Base-by-base conservation (phyloP, 2,113 vertebrate genomes). In the Malurus alboscapulatus region DNA sequence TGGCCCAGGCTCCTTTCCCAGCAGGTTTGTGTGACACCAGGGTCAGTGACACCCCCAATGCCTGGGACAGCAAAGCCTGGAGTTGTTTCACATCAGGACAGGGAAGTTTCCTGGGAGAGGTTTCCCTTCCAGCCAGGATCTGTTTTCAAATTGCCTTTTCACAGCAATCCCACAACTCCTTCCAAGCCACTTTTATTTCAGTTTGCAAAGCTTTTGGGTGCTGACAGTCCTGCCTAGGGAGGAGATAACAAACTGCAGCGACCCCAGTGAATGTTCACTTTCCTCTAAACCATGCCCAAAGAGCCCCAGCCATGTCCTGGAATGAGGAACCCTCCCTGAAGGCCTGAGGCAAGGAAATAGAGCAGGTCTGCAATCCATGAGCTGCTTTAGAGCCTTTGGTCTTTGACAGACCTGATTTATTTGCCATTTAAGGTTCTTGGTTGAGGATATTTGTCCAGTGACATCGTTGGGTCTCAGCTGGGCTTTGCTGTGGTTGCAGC, bases 111-210 rank as follows among this genome's bases (percentile, higher is more conserved):
- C 81, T 50, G 29, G 66, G 17, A 84, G 73, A 92, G 27, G n/a
- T 84, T 91, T 84, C 29, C 29, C 61, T 73, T 93, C 93, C 58
- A 75, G 55, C 29, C 81, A 71, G 53, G 75, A 86, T 68, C 86
- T 93, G 26, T 93, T 94, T 93, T 78, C 87, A 85, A 87, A 67
- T 27, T 87, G 57, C 53, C 36, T 93, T 93, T 88, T 82, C 69
- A 38, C 61, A 87, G 87, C 87, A 76, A 72, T 92, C 84, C 72
- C 14, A 1, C 87, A 50, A 24, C 57, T 86, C n/a, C 65, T 91
- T 93, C 65, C 68, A 74, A 87, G 26, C 12, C 17, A 32, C 77
- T 93, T 79, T 93, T 72, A 68, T 88, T 96, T 92, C 24, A 81
- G 58, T 54, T 84, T 82, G 62, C 79, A 82, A 90, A 87, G 69